phyloP scores from a whole-genome alignment of 1,140 invertebrate genomes.

The Lordiphosa clarofinis region DNA sequence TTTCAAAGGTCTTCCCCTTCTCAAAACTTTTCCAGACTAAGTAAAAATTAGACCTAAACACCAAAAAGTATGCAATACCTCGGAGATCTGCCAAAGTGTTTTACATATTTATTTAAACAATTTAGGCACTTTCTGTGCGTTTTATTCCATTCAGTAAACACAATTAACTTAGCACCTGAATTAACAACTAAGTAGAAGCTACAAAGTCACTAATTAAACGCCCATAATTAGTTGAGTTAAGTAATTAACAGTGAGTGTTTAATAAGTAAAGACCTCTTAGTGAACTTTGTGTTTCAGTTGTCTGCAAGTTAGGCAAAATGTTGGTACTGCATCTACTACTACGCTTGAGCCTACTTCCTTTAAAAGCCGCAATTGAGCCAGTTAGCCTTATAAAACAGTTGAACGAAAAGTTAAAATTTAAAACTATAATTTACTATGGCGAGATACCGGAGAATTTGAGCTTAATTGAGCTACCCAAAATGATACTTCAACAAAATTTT shows the following conservation, averaged over 20 bases:
- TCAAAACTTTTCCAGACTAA: too few species aligned
- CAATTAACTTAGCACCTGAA: too few species aligned
- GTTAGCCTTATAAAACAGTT: too few species aligned
- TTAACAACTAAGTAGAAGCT: too few species aligned
- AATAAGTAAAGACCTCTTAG: neutral
- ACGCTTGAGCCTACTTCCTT: neutral
- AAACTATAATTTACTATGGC: constrained; percentile 14
- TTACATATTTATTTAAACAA: too few species aligned
- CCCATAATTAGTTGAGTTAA: constrained; percentile 1
- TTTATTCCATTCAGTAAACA: too few species aligned
- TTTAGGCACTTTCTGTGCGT: too few species aligned
- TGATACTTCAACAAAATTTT: constrained; percentile 12
- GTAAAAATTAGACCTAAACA: too few species aligned
- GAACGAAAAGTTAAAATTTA: constrained; percentile 5
- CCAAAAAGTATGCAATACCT: too few species aligned
- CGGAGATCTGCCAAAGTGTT: too few species aligned
- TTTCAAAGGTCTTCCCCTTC: too few species aligned
- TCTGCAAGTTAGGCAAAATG: constrained; percentile 9
- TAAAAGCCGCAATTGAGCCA: neutral
- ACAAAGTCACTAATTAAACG: neutral
- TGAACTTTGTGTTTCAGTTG: constrained; percentile 5
- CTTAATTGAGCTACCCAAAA: neutral
- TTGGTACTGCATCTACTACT: neutral
- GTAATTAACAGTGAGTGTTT: constrained; percentile 6
- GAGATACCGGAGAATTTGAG: neutral